Conservation (phyloP, 2,888 invertebrate genomes). For the Drosophila ustulata region DNA sequence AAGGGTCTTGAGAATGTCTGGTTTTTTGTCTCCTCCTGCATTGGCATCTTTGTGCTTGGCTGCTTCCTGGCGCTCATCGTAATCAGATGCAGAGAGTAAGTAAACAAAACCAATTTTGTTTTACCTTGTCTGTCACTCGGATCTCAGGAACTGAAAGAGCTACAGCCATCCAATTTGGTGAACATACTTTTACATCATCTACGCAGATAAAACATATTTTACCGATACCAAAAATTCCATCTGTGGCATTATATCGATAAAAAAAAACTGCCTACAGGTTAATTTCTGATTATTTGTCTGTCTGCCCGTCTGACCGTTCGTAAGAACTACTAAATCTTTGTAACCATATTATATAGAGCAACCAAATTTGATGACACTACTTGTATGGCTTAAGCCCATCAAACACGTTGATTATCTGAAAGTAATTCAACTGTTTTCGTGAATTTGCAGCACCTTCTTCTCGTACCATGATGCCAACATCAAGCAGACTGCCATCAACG, state of each 20-base stretch:
- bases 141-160: not conserved
- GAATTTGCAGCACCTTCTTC: conserved; percentile 80
- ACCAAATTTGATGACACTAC: too few species aligned
- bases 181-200: not conserved
- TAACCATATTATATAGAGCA: too few species aligned
- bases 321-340: too few species aligned
- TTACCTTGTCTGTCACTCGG: not conserved
- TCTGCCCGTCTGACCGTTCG: too few species aligned
- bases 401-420: too few species aligned
- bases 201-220: too few species aligned
- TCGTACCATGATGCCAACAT: conserved; percentile 85
- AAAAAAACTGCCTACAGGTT: too few species aligned
- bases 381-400: too few species aligned
- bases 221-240: too few species aligned
- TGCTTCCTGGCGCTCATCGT: conserved; percentile 91
- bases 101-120: conserved; percentile 20
- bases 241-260: too few species aligned
- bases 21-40: conserved; percentile 92
- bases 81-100: conserved; percentile 92
- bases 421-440: conserved; percentile 33
- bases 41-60: conserved; percentile 92
- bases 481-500: conserved; percentile 87
- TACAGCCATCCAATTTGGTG: not conserved
- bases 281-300: too few species aligned
- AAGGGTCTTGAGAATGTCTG: conserved; percentile 90